A percentile compares a stretch with the other conserved stretches of the same genome.
These are phyloP conservation scores for Thinocorus orbignyianus DNA, from an alignment of 2,113 vertebrate genomes.

Conservation along the genomic window DNA sequence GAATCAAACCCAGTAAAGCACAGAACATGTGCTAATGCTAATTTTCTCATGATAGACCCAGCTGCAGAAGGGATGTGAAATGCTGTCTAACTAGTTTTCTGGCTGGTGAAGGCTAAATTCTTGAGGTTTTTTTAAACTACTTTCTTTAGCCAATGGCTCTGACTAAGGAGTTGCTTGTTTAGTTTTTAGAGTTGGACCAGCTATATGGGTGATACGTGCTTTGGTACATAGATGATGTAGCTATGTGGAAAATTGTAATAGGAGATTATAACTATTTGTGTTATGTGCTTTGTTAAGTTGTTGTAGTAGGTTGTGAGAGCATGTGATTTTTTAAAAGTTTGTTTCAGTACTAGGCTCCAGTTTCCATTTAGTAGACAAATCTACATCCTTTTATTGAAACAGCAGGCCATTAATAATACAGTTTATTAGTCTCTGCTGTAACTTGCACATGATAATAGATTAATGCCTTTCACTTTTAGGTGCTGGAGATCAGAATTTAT, in stretches of 20 bases:
- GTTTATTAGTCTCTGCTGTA: not conserved
- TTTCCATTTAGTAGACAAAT: not conserved
- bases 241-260: not conserved
- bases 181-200: not conserved
- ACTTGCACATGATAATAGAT: not conserved
- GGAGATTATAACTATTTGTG: not conserved
- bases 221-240: not conserved
- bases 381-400: not conserved
- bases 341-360: not conserved
- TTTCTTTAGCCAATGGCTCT: not conserved
- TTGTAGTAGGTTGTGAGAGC: not conserved
- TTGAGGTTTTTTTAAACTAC: not conserved
- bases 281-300: not conserved
- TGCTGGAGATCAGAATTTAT: conserved; percentile 94
- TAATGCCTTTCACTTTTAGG: conserved; percentile 75
- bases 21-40: not conserved
- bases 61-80: not conserved
- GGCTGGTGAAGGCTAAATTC: not conserved
- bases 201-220: not conserved
- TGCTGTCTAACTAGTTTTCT: not conserved
- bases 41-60: not conserved
- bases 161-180: not conserved
- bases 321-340: not conserved
- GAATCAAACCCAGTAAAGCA: not conserved
- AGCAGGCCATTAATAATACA: not conserved